Evolutionary conservation across 1,140 invertebrate genomes (phyloP).

Genomic region (Drosophila gunungcola): DNA sequence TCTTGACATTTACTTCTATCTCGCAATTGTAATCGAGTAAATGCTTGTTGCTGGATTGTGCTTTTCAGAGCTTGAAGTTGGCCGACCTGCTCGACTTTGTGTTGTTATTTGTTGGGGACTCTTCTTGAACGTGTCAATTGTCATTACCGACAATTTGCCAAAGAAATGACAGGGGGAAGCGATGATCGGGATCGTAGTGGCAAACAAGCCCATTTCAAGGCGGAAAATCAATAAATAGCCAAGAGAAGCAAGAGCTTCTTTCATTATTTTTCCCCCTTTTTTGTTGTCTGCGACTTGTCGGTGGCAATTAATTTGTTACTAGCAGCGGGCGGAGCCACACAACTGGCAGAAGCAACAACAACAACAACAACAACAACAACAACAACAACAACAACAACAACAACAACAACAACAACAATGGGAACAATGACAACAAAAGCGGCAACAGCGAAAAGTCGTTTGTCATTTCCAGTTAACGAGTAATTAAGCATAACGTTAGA

Average conservation of each 20-base stretch:
- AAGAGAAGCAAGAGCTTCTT: constrained; percentile 43
- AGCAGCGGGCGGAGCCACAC: constrained; percentile 30
- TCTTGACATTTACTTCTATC: constrained; percentile 48
- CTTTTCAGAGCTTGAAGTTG: constrained; percentile 71
- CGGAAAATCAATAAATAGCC: constrained; percentile 69
- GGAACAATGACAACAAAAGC: constrained; percentile 28
- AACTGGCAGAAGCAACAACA: constrained; percentile 40
- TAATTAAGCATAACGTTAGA: constrained; percentile 77
- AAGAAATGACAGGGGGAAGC: constrained; percentile 12
- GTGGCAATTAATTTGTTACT: constrained; percentile 73
- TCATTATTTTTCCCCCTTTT: constrained; percentile 38
- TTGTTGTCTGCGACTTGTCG: constrained; percentile 45
- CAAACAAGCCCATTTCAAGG: not conserved
- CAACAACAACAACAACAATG: constrained; percentile 27
- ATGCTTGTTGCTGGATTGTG: constrained; percentile 35
- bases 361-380: constrained; percentile 38
- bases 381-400: constrained; percentile 36
- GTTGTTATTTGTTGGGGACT: constrained; percentile 13
- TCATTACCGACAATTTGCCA: constrained; percentile 42
- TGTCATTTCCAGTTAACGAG: constrained; percentile 79
- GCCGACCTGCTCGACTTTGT: constrained; percentile 14
- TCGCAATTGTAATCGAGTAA: constrained; percentile 41
- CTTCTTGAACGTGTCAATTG: constrained; percentile 46
- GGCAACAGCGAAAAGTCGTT: constrained; percentile 65
- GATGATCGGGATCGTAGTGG: constrained; percentile 24